Conservation (phyloP, 2,888 invertebrate genomes). For the Fabriciana adippe region DNA sequence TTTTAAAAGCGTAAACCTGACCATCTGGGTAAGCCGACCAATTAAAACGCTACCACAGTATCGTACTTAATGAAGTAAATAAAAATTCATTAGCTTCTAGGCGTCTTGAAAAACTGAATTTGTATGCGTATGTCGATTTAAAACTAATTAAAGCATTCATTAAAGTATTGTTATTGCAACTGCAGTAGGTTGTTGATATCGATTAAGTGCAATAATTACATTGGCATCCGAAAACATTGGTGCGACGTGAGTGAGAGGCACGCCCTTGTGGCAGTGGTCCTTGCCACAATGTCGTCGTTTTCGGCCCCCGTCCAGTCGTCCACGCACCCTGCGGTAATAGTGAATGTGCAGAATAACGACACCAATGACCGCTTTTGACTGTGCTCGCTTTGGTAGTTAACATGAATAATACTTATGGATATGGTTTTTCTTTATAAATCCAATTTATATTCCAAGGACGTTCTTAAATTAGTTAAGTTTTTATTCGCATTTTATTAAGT, state of each 20-base stretch:
- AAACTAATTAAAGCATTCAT: slow-evolving; percentile 43
- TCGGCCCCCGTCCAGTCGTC: slow-evolving; percentile 53
- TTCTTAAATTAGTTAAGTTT: no score
- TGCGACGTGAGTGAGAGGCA: slow-evolving; percentile 73
- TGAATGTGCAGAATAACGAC: slow-evolving; percentile 19
- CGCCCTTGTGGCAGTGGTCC: slow-evolving; percentile 72
- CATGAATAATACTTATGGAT: slow-evolving; percentile 1
- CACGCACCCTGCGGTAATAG: slow-evolving; percentile 51
- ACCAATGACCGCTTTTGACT: slow-evolving; percentile 4
- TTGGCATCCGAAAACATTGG: slow-evolving; percentile 65
- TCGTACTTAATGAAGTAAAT: slow-evolving; percentile 34
- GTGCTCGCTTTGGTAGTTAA: slow-evolving; percentile 7
- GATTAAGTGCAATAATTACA: slow-evolving; percentile 61
- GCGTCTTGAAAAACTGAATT: slow-evolving; percentile 28
- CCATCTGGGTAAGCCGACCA: slow-evolving; percentile 27
- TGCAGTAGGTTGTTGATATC: slow-evolving; percentile 45
- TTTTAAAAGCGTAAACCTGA: slow-evolving; percentile 33
- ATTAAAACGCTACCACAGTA: slow-evolving; percentile 36
- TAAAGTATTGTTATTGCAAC: slow-evolving; percentile 46
- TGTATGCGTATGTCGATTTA: slow-evolving; percentile 32
- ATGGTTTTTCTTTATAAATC: neutral
- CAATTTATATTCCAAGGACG: no score
- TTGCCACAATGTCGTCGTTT: slow-evolving; percentile 64
- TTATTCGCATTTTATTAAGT: no score
- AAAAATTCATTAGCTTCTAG: slow-evolving; percentile 31